phyloP scores from a whole-genome alignment of 1,140 invertebrate species.

The Diorhabda elongata region DNA sequence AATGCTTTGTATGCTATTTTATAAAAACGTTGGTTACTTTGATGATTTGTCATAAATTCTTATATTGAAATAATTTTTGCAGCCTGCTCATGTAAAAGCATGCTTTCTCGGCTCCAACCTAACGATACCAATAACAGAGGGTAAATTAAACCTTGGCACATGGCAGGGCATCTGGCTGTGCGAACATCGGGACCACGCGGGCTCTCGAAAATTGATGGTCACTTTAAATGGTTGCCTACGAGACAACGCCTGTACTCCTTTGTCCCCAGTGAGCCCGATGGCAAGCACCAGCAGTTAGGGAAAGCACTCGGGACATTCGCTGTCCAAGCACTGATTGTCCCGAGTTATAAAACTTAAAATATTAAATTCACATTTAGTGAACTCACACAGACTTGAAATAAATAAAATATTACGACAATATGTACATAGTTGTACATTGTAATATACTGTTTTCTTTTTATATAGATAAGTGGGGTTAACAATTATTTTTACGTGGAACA shows the following conservation, averaged over 20 bases:
- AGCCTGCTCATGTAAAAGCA: conserved; percentile 96
- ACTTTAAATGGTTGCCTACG: conserved; percentile 85
- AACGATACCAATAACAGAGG: conserved; percentile 93
- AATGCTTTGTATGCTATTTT: too few species aligned
- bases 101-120: conserved; percentile 93
- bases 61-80: conserved; percentile 32
- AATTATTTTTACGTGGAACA: conserved; percentile 22
- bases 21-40: too few species aligned
- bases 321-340: conserved; percentile 46
- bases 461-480: conserved; percentile 17
- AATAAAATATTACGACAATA: conserved; percentile 47
- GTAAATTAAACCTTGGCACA: conserved; percentile 88
- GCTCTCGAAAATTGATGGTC: conserved; percentile 85
- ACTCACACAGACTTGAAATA: not conserved
- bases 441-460: conserved; percentile 28
- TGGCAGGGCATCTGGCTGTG: conserved; percentile 98
- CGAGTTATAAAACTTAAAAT: conserved; percentile 32
- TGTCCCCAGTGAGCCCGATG: conserved; percentile 77
- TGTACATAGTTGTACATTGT: conserved; percentile 49
- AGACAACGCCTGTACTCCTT: conserved; percentile 75
- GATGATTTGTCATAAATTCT: too few species aligned
- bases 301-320: conserved; percentile 50
- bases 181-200: conserved; percentile 93
- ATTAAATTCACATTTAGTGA: not conserved
- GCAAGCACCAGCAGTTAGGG: conserved; percentile 87